Conservation (phyloP, 1,140 invertebrate species). For the Drosophila tani region DNA sequence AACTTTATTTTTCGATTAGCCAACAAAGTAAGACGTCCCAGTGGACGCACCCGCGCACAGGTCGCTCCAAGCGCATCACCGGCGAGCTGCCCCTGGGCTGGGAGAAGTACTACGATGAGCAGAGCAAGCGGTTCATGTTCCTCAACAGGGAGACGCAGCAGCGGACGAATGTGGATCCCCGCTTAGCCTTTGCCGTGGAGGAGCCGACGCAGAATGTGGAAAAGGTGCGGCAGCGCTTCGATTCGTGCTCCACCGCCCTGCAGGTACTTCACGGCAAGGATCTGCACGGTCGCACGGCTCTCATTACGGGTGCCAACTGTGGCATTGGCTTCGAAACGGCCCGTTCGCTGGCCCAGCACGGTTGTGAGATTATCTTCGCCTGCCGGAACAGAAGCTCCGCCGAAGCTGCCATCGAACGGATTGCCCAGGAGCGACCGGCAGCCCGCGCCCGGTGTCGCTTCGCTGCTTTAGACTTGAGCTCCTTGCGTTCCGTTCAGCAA, state of each 20-base stretch:
- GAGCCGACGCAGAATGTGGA: constrained; percentile 89
- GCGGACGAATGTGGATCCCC: constrained; percentile 93
- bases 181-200: constrained; percentile 96
- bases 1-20: constrained; percentile 85
- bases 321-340: constrained; percentile 98
- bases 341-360: constrained; percentile 93
- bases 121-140: constrained; percentile 87
- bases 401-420: constrained; percentile 88
- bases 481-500: constrained; percentile 89
- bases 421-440: constrained; percentile 89
- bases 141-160: constrained; percentile 91
- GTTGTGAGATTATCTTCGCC: constrained; percentile 94
- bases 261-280: constrained; percentile 95
- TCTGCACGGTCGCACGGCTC: constrained; percentile 91
- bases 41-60: constrained; percentile 95
- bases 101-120: constrained; percentile 91
- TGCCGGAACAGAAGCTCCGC: constrained; percentile 90
- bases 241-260: constrained; percentile 92
- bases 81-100: constrained; percentile 96
- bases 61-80: constrained; percentile 93
- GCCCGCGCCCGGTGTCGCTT: constrained; percentile 88
- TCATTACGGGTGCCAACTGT: constrained; percentile 95
- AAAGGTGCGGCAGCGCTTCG: constrained; percentile 93
- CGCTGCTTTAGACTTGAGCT: constrained; percentile 90
- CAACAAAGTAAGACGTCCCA: constrained; percentile 93